Percentiles rank a stretch among this genome's conserved stretches.
These are phyloP conservation scores for Napeogenes sylphis DNA, from an alignment of 2,888 invertebrate species.

Conservation along the genomic window DNA sequence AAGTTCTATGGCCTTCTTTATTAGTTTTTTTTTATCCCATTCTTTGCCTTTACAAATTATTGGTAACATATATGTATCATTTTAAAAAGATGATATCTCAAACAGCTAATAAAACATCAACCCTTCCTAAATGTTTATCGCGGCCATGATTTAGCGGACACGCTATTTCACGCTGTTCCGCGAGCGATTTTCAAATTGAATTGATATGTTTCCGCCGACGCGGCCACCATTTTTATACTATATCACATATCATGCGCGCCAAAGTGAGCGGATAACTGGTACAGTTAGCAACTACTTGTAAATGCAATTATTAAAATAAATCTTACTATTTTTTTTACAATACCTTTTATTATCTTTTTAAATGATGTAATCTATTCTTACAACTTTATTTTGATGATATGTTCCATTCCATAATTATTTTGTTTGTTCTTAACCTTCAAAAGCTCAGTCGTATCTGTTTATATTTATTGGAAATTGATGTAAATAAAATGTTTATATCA, in stretches of 20 bases:
- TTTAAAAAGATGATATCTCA: conserved; percentile 42
- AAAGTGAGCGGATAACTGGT: conserved; percentile 64
- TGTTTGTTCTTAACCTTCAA: too few species aligned
- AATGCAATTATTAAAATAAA: background rate
- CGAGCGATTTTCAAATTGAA: conserved; percentile 67
- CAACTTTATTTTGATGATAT: too few species aligned
- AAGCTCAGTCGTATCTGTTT: too few species aligned
- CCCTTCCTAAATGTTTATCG: conserved; percentile 71
- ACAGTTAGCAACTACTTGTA: conserved; percentile 39
- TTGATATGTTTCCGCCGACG: conserved; percentile 75
- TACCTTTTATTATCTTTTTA: too few species aligned
- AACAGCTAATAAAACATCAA: conserved; percentile 68
- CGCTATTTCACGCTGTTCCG: conserved; percentile 59
- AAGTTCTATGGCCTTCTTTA: too few species aligned
- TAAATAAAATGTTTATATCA: too few species aligned
- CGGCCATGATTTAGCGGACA: conserved; percentile 62
- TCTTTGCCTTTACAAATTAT: too few species aligned
- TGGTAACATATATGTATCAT: background rate
- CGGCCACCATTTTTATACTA: conserved; percentile 66
- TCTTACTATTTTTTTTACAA: too few species aligned
- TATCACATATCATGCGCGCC: conserved; percentile 68
- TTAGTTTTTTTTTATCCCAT: too few species aligned
- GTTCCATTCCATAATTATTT: too few species aligned
- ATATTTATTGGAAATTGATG: too few species aligned
- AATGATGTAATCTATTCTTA: too few species aligned